These are phyloP conservation scores for Polyergus mexicanus DNA, from an alignment of 1,140 invertebrate genomes.

Conservation along the genomic window DNA sequence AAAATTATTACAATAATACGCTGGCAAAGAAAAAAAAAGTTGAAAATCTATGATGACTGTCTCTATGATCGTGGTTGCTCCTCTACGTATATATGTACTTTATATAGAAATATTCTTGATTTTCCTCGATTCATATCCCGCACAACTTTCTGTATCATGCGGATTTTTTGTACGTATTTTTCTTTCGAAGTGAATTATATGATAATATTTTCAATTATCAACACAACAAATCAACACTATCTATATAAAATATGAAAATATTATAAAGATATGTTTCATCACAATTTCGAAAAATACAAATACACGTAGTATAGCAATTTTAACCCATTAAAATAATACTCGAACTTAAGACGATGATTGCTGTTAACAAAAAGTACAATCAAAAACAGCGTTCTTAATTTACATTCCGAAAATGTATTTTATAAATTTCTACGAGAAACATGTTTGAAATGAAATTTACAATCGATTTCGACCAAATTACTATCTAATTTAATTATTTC, in stretches of 20 bases:
- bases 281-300: too few species aligned
- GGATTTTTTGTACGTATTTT: slow-evolving; percentile 54
- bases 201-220: slow-evolving; percentile 5
- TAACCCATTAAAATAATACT: too few species aligned
- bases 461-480: too few species aligned
- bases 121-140: slow-evolving; percentile 52
- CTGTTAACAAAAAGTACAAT: too few species aligned
- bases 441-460: too few species aligned
- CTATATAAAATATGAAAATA: neutral
- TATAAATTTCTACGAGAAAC: too few species aligned
- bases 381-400: too few species aligned
- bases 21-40: too few species aligned
- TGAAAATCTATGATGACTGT: slow-evolving; percentile 30
- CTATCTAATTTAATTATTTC: too few species aligned
- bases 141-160: slow-evolving; percentile 53
- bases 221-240: neutral
- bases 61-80: slow-evolving; percentile 56
- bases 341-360: too few species aligned
- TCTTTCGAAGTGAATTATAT: neutral
- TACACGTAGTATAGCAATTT: too few species aligned
- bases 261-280: neutral
- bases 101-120: slow-evolving; percentile 45
- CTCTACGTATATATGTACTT: slow-evolving; percentile 54
- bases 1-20: slow-evolving; percentile 50
- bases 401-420: too few species aligned